Evolutionary conservation across 2,888 invertebrate genomes (phyloP).

Genomic region (Liopterus haemorrhoidalis): DNA sequence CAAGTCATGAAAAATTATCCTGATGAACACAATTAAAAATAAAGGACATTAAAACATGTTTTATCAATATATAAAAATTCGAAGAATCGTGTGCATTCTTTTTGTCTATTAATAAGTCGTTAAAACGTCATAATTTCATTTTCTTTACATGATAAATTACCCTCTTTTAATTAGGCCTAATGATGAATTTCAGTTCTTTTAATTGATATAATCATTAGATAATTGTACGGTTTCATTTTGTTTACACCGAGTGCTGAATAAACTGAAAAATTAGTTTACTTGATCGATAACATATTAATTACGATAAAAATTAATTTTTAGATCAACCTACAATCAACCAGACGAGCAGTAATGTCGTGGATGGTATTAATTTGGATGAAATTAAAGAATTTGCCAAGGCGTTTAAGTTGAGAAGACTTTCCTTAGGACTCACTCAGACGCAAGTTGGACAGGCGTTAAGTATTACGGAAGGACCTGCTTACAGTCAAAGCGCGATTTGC

Average conservation of each 20-base stretch:
- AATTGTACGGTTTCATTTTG: slow-evolving; percentile 28
- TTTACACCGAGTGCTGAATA: too few species aligned
- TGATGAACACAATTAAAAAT: too few species aligned
- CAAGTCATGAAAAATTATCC: too few species aligned
- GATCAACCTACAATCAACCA: slow-evolving; percentile 92
- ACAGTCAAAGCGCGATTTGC: slow-evolving; percentile 99
- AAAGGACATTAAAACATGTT: too few species aligned
- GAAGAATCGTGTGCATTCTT: too few species aligned
- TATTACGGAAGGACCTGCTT: slow-evolving; percentile 94
- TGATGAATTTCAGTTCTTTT: slow-evolving; percentile 26
- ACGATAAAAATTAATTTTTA: too few species aligned
- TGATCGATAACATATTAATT: too few species aligned
- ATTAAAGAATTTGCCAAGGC: slow-evolving; percentile 98
- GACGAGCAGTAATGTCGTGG: slow-evolving; percentile 88
- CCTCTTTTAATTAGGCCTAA: slow-evolving; percentile 25
- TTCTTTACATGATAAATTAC: slow-evolving; percentile 20
- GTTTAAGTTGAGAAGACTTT: slow-evolving; percentile 88
- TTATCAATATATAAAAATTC: too few species aligned
- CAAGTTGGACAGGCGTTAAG: slow-evolving; percentile 96
- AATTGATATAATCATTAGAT: slow-evolving; percentile 29
- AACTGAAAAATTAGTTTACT: too few species aligned
- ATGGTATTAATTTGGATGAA: slow-evolving; percentile 94
- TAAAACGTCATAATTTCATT: slow-evolving; percentile 18
- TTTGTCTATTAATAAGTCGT: too few species aligned
- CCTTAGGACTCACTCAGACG: slow-evolving; percentile 91